These are phyloP conservation scores for Eumerus sabulonum DNA, from an alignment of 2,888 invertebrate species.

Conservation along the genomic window DNA sequence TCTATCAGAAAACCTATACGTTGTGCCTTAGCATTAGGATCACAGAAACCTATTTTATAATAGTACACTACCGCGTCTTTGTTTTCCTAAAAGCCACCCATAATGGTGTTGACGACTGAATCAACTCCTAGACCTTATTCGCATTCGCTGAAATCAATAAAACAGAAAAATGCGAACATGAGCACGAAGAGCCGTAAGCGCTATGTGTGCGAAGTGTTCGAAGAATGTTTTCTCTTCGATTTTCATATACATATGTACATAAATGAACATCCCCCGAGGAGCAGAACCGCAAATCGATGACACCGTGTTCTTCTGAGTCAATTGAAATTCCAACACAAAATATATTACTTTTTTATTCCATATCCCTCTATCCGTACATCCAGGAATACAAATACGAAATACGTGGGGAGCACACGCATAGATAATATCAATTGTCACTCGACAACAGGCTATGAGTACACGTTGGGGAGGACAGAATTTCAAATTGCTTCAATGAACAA, in stretches of 20 bases:
- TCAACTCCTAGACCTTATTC: background rate
- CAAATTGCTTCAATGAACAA: too few species aligned
- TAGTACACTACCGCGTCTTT: too few species aligned
- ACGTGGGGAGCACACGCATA: background rate
- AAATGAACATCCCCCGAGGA: too few species aligned
- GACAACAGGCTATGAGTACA: background rate
- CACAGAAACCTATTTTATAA: too few species aligned
- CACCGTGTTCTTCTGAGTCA: slow-evolving; percentile 20
- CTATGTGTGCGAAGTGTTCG: too few species aligned
- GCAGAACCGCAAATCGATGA: too few species aligned
- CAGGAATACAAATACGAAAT: too few species aligned
- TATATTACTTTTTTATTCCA: slow-evolving; percentile 6
- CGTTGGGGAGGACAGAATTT: background rate
- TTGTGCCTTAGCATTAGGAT: too few species aligned
- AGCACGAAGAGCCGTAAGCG: too few species aligned
- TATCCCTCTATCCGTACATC: background rate
- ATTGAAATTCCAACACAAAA: slow-evolving; percentile 33
- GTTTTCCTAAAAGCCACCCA: too few species aligned
- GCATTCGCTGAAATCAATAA: background rate
- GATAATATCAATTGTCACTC: slow-evolving; percentile 18
- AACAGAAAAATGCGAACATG: background rate
- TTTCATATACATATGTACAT: background rate
- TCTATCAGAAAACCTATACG: too few species aligned
- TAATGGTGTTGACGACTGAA: too few species aligned
- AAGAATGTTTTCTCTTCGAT: background rate